Conservation (phyloP, 1,140 invertebrate genomes). For the Ceratosolen fusciceps region DNA sequence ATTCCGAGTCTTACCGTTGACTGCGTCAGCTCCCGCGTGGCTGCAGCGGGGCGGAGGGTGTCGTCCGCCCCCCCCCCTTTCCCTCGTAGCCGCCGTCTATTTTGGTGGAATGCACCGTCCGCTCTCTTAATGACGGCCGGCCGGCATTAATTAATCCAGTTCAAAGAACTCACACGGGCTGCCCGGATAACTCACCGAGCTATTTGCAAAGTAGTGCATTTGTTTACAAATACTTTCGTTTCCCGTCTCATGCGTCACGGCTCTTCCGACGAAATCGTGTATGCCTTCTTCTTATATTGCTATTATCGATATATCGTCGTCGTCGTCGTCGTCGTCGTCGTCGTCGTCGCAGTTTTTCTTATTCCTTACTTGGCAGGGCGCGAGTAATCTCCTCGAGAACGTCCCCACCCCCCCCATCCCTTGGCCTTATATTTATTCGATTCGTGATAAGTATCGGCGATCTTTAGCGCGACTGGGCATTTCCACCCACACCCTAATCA, state of each 20-base stretch:
- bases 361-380: too few relatives aligned
- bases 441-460: too few relatives aligned
- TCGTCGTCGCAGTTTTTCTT: too few relatives aligned
- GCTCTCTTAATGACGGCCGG: background rate
- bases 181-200: background rate
- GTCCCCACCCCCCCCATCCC: background rate
- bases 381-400: background rate
- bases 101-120: background rate
- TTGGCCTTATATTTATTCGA: too few relatives aligned
- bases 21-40: background rate
- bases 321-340: too few relatives aligned
- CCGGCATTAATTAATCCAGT: background rate
- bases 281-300: too few relatives aligned
- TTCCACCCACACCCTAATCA: too few relatives aligned
- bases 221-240: slow-evolving; percentile 19
- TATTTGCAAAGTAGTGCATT: background rate
- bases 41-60: too few relatives aligned
- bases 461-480: too few relatives aligned
- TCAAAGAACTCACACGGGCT: background rate
- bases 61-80: too few relatives aligned
- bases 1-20: background rate
- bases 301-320: slow-evolving; percentile 1
- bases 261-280: background rate
- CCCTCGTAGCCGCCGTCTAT: background rate
- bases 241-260: slow-evolving; percentile 1